Conservation (phyloP, 1,140 invertebrate genomes). For the Glossosoma conforme region DNA sequence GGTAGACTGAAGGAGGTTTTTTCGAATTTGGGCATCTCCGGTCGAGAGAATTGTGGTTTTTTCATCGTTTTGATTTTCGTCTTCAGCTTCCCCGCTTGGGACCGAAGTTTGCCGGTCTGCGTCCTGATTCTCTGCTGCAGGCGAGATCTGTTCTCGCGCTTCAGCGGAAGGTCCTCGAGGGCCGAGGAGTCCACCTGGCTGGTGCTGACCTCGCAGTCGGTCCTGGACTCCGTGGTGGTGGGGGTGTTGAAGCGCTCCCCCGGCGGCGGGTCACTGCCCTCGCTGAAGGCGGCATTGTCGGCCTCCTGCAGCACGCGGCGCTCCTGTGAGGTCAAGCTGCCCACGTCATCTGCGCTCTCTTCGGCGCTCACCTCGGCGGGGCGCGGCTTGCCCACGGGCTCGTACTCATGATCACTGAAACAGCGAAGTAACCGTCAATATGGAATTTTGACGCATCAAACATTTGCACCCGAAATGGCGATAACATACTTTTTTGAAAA, state of each 20-base stretch:
- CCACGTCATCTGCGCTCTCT: conserved; percentile 40
- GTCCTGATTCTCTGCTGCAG: conserved; percentile 52
- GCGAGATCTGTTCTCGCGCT: conserved; percentile 50
- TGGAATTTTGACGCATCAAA: too few species aligned
- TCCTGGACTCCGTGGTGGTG: conserved; percentile 55
- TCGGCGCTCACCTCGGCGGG: conserved; percentile 16
- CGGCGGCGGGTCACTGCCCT: conserved; percentile 41
- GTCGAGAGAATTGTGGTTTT: conserved; percentile 51
- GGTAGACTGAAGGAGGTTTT: conserved; percentile 59
- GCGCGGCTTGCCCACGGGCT: conserved; percentile 62
- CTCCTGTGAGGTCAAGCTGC: conserved; percentile 42
- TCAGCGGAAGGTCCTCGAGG: conserved; percentile 58
- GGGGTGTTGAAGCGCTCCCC: conserved; percentile 48
- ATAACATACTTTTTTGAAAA: too few species aligned
- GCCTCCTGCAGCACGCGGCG: conserved; percentile 32
- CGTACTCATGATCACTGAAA: conserved; percentile 85
- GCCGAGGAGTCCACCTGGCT: conserved; percentile 62
- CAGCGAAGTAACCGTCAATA: too few species aligned
- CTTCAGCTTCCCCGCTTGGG: conserved; percentile 56
- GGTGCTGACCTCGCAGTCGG: conserved; percentile 61
- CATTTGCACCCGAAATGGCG: too few species aligned
- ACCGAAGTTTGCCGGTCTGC: conserved; percentile 53
- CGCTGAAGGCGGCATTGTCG: conserved; percentile 47
- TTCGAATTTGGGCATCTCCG: conserved; percentile 37
- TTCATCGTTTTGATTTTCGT: conserved; percentile 56